Evolutionary conservation across 2,888 invertebrate species (phyloP), one percentile per base, ranked within the genome.

Genomic region (Chirona hameri): DNA sequence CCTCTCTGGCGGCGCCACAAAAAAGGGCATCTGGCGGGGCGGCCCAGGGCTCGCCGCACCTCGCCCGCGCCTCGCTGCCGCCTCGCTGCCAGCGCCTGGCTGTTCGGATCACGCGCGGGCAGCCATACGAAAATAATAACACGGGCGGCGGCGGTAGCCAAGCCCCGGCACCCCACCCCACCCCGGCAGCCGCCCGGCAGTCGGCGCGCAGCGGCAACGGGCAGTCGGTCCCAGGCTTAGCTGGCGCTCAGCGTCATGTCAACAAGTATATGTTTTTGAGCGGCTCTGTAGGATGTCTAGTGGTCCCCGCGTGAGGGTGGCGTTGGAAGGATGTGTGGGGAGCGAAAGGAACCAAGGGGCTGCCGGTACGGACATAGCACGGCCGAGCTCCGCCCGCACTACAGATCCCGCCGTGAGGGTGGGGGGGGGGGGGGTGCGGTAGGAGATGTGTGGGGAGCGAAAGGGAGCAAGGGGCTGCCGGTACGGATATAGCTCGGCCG

Each of bases 261-360:
- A 65, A 65, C 65, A 65, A 65, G 65, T 65, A 65, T 27, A 65
- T 65, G 65, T 27, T 65, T 65, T 65, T 65, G 65, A 65, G 65
- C 65, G 65, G 65, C 65, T 65, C 27, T n/a, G 9, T 27, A 9
- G 9, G 65, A 0, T 21, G 65, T 27, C 65, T 65, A 65, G 27
- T 65, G 65, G 65, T 27, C 27, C 27, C 10, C 21, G 12, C 48
- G 12, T 10, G 48, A 48, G 48, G 48, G 48, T 48, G 48, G 48
- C 48, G 48, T 12, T 7, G 48, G 48, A 48, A n/a, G n/a, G n/a
- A n/a, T n/a, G n/a, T n/a, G n/a, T 48, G 48, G 48, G 12, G 12
- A 48, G 48, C 7, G 12, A 48, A 48, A 7, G 48, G 12, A 48
- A 48, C 9, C 9, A 48, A 48, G 48, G 9, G 48, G 48, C 48